Conservation (phyloP, 2,113 vertebrate genomes). For the Chlamydotis undulata region DNA sequence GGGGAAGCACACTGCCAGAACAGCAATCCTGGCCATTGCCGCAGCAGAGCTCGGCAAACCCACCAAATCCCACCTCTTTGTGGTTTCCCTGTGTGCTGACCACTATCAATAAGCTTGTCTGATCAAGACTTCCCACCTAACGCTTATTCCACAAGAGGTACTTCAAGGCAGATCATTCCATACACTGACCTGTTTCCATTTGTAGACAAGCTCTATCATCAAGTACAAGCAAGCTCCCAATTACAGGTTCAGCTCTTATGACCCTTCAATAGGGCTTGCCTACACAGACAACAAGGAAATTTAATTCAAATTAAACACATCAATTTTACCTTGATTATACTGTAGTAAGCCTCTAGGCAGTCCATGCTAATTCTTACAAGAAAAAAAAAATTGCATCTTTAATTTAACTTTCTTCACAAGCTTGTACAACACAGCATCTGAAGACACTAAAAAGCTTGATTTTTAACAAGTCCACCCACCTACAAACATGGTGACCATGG, state of each 20-base stretch:
- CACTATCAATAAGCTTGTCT: neutral
- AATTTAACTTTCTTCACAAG: neutral
- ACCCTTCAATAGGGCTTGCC: neutral
- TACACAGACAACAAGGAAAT: conserved; percentile 2
- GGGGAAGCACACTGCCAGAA: neutral
- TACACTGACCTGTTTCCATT: neutral
- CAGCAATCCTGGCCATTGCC: neutral
- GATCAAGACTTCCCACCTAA: neutral
- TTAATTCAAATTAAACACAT: conserved; percentile 4
- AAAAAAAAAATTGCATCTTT: neutral
- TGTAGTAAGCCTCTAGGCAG: neutral
- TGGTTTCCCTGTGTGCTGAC: neutral
- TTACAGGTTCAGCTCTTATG: neutral
- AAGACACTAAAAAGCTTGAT: accelerated
- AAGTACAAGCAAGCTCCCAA: neutral
- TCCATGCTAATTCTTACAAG: neutral
- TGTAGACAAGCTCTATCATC: neutral
- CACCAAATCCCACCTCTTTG: neutral
- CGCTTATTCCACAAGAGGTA: accelerated
- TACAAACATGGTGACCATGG: neutral
- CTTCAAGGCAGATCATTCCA: neutral
- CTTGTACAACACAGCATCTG: neutral
- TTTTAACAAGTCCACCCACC: neutral
- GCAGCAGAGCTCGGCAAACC: neutral
- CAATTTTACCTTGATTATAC: neutral